These are phyloP conservation scores for Phataginus tricuspis DNA, from an alignment of 2,797 vertebrate species.

Conservation along the genomic window DNA sequence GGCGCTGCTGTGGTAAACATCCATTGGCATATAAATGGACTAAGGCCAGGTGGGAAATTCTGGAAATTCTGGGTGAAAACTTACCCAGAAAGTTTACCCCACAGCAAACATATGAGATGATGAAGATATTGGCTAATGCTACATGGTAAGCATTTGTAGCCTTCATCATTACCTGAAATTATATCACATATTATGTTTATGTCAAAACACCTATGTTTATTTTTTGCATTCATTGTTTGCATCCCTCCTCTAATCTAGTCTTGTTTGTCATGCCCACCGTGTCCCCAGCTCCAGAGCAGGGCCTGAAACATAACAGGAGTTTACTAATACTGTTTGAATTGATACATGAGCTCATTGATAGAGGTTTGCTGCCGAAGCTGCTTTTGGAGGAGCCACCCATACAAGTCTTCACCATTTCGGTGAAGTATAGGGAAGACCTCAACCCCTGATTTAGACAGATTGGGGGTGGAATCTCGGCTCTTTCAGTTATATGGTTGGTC, in stretches of 20 bases:
- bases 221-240: background rate
- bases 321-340: background rate
- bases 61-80: too few species aligned
- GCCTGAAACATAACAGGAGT: background rate
- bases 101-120: too few species aligned
- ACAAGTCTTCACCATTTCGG: background rate
- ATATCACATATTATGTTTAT: too few species aligned
- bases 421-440: background rate
- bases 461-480: background rate
- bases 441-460: background rate
- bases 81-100: too few species aligned
- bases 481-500: too few species aligned
- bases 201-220: background rate
- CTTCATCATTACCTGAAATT: background rate
- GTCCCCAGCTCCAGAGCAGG: background rate
- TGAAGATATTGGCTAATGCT: too few species aligned
- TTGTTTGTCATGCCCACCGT: background rate
- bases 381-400: background rate
- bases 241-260: background rate
- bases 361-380: background rate
- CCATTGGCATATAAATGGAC: too few species aligned
- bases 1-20: too few species aligned
- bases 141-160: background rate
- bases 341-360: background rate
- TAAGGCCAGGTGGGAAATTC: too few species aligned